phyloP scores from a whole-genome alignment of 1,140 invertebrate genomes.

The Papilio glaucus region DNA sequence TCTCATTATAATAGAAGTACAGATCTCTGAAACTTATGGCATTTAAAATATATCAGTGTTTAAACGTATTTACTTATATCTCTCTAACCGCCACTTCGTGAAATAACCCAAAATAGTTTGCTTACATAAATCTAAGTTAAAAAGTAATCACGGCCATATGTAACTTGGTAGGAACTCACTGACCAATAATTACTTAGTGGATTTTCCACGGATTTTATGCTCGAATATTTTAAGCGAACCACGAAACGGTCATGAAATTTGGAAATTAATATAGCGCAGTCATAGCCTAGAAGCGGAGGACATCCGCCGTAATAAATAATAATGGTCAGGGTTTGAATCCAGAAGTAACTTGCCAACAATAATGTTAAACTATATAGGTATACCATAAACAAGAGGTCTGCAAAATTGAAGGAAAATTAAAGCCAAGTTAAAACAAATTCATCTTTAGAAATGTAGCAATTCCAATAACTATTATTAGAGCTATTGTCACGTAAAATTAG shows the following conservation, averaged over 20 bases:
- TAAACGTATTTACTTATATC: not conserved
- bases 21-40: not conserved
- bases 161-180: conserved; percentile 6
- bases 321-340: too few species aligned
- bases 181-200: conserved; percentile 14
- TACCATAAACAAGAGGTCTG: too few species aligned
- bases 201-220: not conserved
- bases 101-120: not conserved
- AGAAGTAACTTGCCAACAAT: too few species aligned
- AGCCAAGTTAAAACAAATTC: too few species aligned
- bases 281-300: too few species aligned
- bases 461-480: too few species aligned
- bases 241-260: not conserved
- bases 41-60: not conserved
- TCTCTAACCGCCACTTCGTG: not conserved
- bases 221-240: not conserved
- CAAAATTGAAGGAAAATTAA: too few species aligned
- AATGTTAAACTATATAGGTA: too few species aligned
- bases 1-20: not conserved
- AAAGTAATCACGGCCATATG: not conserved
- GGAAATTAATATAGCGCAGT: not conserved
- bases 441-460: too few species aligned
- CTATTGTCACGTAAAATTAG: too few species aligned
- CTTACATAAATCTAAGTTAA: not conserved
- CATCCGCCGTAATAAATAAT: too few species aligned